Evolutionary conservation across 1,140 invertebrate genomes (phyloP), one percentile per base, ranked within the genome.

Genomic region (Nasonia vitripennis): DNA sequence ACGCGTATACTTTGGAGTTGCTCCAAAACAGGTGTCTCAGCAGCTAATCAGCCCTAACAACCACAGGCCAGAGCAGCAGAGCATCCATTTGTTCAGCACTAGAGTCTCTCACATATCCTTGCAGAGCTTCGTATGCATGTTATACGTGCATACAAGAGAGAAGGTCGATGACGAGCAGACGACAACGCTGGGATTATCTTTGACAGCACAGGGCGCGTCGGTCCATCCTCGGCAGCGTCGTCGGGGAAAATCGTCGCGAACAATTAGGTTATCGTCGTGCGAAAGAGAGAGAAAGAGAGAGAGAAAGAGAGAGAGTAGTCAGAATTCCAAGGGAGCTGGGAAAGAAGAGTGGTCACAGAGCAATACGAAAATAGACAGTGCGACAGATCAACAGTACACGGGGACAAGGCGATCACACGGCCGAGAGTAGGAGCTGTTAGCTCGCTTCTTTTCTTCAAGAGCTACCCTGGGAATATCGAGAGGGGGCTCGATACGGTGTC

Each of bases 1-100:
- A n/a, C 6, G 12, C 2, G 31, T 34, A 48, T 27, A 51, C 48
- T 78, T 48, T 78, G 75, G 17, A 78, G 37, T 27, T n/a, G 20
- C 45, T 51, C 45, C 41, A 51, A 78, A 78, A 78, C 75, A 78
- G 75, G 45, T 78, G 45, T 78, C 75, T 45, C 75, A 78, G 20
- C 7, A 27, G 45, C 20, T 78, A 27, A 70, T 27, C 27, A 12
- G 20, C 20, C 67, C 17, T 17, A 23, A 70, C 67, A n/a, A 10
- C 67, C 11, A 27, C 23, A 70, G 17, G 4, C 51, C 51, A 55
- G 3, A 55, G 17, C 17, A 55, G 51, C 12, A 55, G 17, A 17
- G 27, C 67, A 70, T 70, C 67, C 67, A 70, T 70, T 70, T n/a
- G 67, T 70, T 11, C 4, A n/a, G 9, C 67, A 17, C 67, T 4